Evolutionary conservation across 2,888 invertebrate species (phyloP).

Genomic region (Ptilodon capucinus): DNA sequence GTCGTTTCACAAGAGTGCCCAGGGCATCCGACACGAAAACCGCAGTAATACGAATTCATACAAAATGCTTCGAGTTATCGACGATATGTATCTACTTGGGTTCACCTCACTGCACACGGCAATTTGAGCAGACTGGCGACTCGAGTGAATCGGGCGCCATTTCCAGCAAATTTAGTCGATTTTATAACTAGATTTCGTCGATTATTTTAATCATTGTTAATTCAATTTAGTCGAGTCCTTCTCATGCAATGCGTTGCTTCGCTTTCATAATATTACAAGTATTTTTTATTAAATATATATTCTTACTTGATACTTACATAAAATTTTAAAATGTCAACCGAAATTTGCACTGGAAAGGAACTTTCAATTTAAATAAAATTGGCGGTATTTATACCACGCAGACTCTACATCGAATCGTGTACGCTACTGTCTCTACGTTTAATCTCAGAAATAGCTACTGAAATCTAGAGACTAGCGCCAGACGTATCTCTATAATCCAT

Average conservation of each 20-base stretch:
- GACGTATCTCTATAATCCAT: background rate
- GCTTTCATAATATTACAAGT: background rate
- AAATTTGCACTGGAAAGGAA: no score
- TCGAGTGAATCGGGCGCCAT: no score
- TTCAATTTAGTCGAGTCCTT: no score
- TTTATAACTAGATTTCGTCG: background rate
- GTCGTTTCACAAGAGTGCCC: background rate
- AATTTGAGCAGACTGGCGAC: background rate
- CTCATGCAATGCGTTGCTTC: no score
- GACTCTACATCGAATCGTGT: background rate
- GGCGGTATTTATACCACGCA: background rate
- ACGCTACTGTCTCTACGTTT: background rate
- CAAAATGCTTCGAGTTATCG: constrained; percentile 4
- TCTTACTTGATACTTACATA: no score
- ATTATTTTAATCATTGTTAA: background rate
- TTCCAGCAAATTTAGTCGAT: background rate
- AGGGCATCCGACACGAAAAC: background rate
- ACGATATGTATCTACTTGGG: constrained; percentile 4
- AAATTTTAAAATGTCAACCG: no score
- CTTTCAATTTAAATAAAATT: no score
- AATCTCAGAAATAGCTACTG: background rate
- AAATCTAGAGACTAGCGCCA: background rate
- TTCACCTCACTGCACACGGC: background rate
- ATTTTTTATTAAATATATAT: background rate
- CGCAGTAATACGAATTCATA: background rate